A percentile compares a stretch with the other conserved stretches of the same genome.
Evolutionary conservation across 2,888 invertebrate genomes (phyloP).

Genomic region (Deilephila porcellus): DNA sequence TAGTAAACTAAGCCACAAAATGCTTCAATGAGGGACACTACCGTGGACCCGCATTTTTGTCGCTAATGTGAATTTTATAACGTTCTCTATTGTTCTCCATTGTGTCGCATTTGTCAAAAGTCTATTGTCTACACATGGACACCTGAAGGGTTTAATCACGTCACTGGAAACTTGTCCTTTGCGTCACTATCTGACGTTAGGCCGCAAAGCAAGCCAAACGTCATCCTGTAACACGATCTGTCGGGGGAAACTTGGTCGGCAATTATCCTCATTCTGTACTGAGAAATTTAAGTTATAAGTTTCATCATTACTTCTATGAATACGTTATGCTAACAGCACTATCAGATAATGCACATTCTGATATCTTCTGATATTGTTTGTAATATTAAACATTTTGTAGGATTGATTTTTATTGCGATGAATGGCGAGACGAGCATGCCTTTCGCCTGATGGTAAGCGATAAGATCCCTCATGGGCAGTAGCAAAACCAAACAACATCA

Average conservation of each 20-base stretch:
- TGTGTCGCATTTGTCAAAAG: too few relatives aligned
- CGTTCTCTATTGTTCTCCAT: too few relatives aligned
- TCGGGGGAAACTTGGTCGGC: not conserved
- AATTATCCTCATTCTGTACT: constrained; percentile 15
- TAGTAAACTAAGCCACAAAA: too few relatives aligned
- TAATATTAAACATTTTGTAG: not conserved
- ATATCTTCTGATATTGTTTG: constrained; percentile 7
- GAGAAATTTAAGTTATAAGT: not conserved
- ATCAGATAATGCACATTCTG: constrained; percentile 13
- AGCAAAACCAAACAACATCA: too few relatives aligned
- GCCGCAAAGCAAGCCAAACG: not conserved
- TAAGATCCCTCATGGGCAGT: too few relatives aligned
- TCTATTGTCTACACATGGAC: too few relatives aligned
- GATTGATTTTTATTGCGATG: not conserved
- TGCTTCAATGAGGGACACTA: too few relatives aligned
- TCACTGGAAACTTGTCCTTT: not conserved
- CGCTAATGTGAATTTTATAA: too few relatives aligned
- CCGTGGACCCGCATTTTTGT: too few relatives aligned
- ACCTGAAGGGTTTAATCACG: too few relatives aligned
- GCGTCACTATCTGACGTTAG: constrained; percentile 12
- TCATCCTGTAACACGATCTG: constrained; percentile 5
- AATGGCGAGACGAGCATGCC: too few relatives aligned
- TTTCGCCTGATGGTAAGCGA: too few relatives aligned
- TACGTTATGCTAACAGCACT: not conserved
- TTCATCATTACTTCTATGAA: not conserved